phyloP scores from a whole-genome alignment of 2,888 invertebrate species.

The Acanthosepion lycidas region DNA sequence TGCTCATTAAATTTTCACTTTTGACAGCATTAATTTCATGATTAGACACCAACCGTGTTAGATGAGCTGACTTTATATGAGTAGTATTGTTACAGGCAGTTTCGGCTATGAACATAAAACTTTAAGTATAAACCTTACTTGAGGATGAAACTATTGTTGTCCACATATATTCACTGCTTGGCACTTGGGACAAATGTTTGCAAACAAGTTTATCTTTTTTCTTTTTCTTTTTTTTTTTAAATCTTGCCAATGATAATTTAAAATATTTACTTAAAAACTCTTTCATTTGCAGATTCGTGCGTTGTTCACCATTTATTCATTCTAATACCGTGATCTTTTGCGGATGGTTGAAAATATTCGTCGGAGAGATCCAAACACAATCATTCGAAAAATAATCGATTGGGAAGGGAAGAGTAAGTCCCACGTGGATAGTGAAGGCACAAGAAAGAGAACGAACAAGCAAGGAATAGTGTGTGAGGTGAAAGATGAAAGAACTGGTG shows the following conservation, averaged over 20 bases:
- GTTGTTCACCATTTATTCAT: background rate
- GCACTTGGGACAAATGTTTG: background rate
- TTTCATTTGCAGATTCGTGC: background rate
- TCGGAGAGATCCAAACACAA: slow-evolving; percentile 9
- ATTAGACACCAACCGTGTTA: no score
- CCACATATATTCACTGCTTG: background rate
- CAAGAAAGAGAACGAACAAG: background rate
- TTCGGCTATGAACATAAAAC: background rate
- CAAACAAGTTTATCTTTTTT: background rate
- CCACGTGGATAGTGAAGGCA: background rate
- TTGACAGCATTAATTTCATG: no score
- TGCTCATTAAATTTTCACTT: no score
- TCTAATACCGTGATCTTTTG: background rate
- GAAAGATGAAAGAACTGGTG: background rate
- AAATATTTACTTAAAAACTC: background rate
- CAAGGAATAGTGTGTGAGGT: background rate
- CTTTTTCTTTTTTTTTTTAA: background rate
- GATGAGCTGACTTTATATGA: no score
- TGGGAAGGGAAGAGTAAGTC: background rate
- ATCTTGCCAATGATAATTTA: background rate
- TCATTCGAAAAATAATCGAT: slow-evolving; percentile 9
- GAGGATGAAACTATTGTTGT: background rate
- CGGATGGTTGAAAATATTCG: slow-evolving; percentile 16
- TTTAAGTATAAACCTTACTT: background rate
- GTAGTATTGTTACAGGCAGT: no score